phyloP scores from a whole-genome alignment of 1,140 invertebrate genomes.

The Micrasema longulum region DNA sequence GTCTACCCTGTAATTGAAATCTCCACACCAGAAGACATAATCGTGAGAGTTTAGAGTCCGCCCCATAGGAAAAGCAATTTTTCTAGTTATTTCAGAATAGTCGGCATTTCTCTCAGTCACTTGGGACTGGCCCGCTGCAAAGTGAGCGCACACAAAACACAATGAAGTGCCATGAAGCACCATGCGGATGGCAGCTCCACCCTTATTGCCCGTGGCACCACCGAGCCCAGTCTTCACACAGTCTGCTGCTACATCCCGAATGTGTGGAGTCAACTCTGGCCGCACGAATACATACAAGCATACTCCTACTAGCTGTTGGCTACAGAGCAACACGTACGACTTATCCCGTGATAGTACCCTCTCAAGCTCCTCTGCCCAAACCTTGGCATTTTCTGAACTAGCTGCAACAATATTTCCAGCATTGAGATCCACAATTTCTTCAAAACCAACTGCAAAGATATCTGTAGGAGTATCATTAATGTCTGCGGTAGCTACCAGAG shows the following conservation, averaged over 20 bases:
- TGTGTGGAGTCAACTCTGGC: constrained; percentile 86
- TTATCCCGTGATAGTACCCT: constrained; percentile 90
- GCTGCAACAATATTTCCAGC: constrained; percentile 98
- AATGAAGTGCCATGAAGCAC: constrained; percentile 92
- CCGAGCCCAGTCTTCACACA: constrained; percentile 98
- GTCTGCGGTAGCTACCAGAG: constrained; percentile 70
- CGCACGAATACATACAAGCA: constrained; percentile 96
- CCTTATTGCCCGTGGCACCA: constrained; percentile 96
- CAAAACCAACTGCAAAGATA: constrained; percentile 97
- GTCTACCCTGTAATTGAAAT: constrained; percentile 99
- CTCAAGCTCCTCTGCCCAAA: constrained; percentile 95
- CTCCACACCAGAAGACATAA: constrained; percentile 99
- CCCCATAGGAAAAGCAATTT: constrained; percentile 94
- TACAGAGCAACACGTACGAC: constrained; percentile 92
- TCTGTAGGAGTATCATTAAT: constrained; percentile 79
- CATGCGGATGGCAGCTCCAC: constrained; percentile 94
- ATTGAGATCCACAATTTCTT: constrained; percentile 99
- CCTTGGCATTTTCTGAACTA: constrained; percentile 95
- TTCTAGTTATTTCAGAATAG: constrained; percentile 94
- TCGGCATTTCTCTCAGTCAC: constrained; percentile 96
- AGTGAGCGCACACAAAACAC: constrained; percentile 98
- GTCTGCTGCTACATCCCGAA: constrained; percentile 92
- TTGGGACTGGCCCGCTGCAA: constrained; percentile 98
- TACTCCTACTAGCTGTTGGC: constrained; percentile 97
- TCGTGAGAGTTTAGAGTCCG: constrained; percentile 94